Percentiles rank a stretch among this genome's conserved stretches.
Conservation (phyloP, 2,113 vertebrate genomes). For the Tragelaphus buxtoni region DNA sequence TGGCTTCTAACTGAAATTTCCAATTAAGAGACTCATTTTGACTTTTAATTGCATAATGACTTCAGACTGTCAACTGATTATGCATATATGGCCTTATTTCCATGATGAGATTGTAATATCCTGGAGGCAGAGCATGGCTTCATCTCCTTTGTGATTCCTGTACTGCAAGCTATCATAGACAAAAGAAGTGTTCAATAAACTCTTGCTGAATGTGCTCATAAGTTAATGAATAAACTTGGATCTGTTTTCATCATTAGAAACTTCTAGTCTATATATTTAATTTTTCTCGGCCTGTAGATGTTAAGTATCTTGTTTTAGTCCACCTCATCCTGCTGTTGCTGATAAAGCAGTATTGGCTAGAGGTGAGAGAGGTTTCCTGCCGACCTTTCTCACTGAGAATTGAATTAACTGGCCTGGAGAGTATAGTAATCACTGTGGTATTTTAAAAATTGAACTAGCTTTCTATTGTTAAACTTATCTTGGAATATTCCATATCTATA, state of each 20-base stretch:
- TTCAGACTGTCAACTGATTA: neutral
- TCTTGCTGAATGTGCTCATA: neutral
- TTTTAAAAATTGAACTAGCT: neutral
- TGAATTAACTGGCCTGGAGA: neutral
- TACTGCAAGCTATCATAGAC: neutral
- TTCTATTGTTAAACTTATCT: neutral
- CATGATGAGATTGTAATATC: neutral
- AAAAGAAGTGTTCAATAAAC: neutral
- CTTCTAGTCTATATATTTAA: neutral
- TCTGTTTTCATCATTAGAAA: neutral
- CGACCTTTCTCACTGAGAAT: neutral
- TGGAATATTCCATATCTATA: neutral
- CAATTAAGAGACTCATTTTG: neutral
- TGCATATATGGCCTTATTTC: neutral
- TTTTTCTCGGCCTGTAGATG: neutral
- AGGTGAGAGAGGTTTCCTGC: neutral
- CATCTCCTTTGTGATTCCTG: neutral
- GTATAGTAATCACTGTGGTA: neutral
- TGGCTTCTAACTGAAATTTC: constrained; percentile 3
- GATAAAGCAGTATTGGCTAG: neutral
- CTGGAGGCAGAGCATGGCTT: neutral
- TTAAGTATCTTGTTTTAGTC: neutral
- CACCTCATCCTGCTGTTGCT: neutral
- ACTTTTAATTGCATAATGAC: neutral
- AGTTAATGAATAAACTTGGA: neutral